These are phyloP conservation scores for Cryptosula pallasiana DNA, from an alignment of 2,888 invertebrate species.

Conservation along the genomic window DNA sequence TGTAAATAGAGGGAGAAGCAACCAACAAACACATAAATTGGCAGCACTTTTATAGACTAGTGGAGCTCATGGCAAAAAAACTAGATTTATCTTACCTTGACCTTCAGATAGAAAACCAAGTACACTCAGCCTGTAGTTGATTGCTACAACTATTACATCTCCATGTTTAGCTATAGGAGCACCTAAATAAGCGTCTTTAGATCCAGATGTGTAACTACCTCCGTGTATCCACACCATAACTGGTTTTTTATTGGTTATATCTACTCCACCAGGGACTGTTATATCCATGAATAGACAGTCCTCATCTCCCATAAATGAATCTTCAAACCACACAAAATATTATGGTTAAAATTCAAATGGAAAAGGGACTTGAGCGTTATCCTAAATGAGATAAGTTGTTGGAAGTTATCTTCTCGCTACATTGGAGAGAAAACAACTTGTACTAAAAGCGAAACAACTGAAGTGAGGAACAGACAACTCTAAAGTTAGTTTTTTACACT, in stretches of 20 bases:
- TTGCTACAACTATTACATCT: slow-evolving; percentile 4
- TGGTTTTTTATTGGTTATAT: not conserved
- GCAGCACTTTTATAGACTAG: no score
- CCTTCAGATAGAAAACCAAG: not conserved
- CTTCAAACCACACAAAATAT: no score
- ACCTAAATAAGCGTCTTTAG: not conserved
- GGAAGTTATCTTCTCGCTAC: no score
- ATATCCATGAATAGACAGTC: slow-evolving; percentile 23
- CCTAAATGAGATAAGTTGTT: no score
- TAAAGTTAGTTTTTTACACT: no score
- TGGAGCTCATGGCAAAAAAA: not conserved
- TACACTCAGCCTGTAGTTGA: slow-evolving; percentile 11
- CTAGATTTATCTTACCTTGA: not conserved
- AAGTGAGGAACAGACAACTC: no score
- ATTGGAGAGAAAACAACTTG: no score
- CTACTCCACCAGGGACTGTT: slow-evolving; percentile 14
- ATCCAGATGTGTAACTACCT: slow-evolving; percentile 9
- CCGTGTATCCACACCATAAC: slow-evolving; percentile 22
- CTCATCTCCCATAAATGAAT: not conserved
- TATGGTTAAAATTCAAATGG: no score
- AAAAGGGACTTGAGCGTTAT: no score
- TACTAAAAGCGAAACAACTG: no score
- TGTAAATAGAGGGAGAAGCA: no score
- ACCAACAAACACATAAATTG: no score
- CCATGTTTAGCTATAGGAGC: not conserved